phyloP scores from a whole-genome alignment of 2,888 invertebrate genomes.

The Lapara coniferarum region DNA sequence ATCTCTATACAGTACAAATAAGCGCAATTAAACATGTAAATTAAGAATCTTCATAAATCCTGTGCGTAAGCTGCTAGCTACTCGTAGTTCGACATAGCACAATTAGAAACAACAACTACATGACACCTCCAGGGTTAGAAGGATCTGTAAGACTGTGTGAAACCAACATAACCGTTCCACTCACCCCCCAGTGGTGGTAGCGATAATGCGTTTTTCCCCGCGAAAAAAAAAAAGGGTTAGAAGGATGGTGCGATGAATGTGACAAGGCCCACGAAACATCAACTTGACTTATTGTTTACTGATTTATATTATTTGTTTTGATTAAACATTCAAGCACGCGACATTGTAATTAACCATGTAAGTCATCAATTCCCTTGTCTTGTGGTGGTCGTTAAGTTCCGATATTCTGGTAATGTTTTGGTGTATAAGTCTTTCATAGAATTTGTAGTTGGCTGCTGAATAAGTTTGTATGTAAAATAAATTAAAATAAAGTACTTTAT shows the following conservation, averaged over 20 bases:
- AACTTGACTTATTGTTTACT: background rate
- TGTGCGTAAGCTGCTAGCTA: background rate
- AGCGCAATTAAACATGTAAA: background rate
- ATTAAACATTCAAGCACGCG: background rate
- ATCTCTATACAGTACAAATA: background rate
- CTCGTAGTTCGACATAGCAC: conserved; percentile 12
- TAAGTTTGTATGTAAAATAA: too few species aligned
- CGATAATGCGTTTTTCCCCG: too few species aligned
- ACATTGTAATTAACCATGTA: background rate
- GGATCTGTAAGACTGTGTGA: too few species aligned
- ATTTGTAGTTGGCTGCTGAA: too few species aligned
- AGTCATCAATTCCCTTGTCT: background rate
- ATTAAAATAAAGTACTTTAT: too few species aligned
- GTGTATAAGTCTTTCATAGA: too few species aligned
- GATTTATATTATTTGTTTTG: conserved; percentile 18
- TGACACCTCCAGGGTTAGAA: background rate
- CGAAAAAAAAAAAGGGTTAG: too few species aligned
- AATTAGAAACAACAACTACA: conserved; percentile 11
- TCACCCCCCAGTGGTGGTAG: too few species aligned
- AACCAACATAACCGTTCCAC: too few species aligned
- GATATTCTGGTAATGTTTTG: background rate
- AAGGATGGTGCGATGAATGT: background rate
- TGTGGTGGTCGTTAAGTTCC: background rate
- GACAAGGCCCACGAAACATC: background rate
- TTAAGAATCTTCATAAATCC: conserved; percentile 3